Base-by-base conservation (phyloP, 2,888 invertebrate genomes). In the Nomada flava region DNA sequence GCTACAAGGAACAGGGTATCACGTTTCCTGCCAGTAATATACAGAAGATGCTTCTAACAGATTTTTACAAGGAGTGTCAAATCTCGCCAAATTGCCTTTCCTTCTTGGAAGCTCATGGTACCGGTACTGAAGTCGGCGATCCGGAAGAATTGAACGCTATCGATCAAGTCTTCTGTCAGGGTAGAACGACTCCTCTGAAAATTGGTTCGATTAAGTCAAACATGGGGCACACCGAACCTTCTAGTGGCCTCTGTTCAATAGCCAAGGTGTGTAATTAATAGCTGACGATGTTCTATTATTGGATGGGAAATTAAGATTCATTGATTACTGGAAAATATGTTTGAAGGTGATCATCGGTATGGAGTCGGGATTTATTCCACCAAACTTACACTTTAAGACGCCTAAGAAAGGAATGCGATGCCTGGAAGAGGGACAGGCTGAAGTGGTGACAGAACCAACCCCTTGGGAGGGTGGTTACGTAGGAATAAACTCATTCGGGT, bases 131-230 rank as follows among this genome's bases (percentile, higher is more conserved):
- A 83, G 97, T 97, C 2, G 98, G 99, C 23, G 99, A 99, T 94
- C 98, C 98, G 0, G 98, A 98, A 92, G 99, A 99, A 94, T 94
- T 98, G 75, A 95, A 96, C 86, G 97, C 98, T 0, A 96, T 99
- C 68, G 97, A 97, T 67, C 96, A 96, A 87, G 95, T 97, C 50
- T 96, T 98, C 92, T 97, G 97, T 90, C 95, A 95, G 5, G 96
- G 96, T 29, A 95, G 98, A n/a, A 95, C 95, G 0, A 96, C 95
- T 0, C 97, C 98, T 0, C 95, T 98, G 0, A 94, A 95, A 96
- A 97, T 99, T 78, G 99, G 99, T 1, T 98, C 98, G 0, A 96
- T 98, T 50, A 99, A 99, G 92, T 98, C 98, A 0, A 99, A 98
- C 94, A 95, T 98, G 93, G 99, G 99, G 0, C 99, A 99, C 93